These are phyloP conservation scores for Tinea semifulvella DNA, from an alignment of 2,888 invertebrate genomes.

Conservation along the genomic window DNA sequence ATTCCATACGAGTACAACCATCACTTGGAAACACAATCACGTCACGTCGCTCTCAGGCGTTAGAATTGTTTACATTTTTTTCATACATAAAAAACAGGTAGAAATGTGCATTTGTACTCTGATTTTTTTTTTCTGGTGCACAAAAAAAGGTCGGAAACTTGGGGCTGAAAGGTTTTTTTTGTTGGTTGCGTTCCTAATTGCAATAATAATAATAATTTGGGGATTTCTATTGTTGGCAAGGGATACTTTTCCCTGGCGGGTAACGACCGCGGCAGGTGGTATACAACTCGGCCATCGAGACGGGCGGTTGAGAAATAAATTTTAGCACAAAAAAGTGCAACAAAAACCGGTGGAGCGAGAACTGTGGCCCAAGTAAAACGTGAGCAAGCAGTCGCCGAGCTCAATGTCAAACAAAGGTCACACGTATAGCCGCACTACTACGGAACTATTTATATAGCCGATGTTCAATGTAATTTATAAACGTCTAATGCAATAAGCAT, in stretches of 20 bases:
- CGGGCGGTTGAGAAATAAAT: conserved; percentile 44
- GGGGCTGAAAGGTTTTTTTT: conserved; percentile 58
- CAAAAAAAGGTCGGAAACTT: conserved; percentile 47
- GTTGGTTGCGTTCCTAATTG: conserved; percentile 33
- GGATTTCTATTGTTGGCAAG: conserved; percentile 50
- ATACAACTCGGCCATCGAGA: conserved; percentile 33
- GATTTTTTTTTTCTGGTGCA: conserved; percentile 36
- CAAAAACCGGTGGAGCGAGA: conserved; percentile 45
- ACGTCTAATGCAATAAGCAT: no score
- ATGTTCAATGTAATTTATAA: no score
- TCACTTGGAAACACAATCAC: not conserved
- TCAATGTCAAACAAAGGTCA: conserved; percentile 62
- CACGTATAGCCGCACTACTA: conserved; percentile 19
- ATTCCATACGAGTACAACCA: not conserved
- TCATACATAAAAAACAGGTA: conserved; percentile 29
- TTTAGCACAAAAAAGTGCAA: conserved; percentile 43
- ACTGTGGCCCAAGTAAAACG: conserved; percentile 16
- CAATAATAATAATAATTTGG: conserved; percentile 57
- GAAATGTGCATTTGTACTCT: conserved; percentile 21
- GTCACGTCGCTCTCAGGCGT: conserved; percentile 17
- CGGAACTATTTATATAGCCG: no score
- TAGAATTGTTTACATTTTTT: conserved; percentile 61
- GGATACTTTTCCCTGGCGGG: conserved; percentile 56
- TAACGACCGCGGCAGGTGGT: conserved; percentile 64
- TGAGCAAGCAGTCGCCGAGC: conserved; percentile 16